Percentiles rank a stretch among this genome's conserved stretches.
phyloP scores from a whole-genome alignment of 1,140 invertebrate species.

The Asobara japonica region DNA sequence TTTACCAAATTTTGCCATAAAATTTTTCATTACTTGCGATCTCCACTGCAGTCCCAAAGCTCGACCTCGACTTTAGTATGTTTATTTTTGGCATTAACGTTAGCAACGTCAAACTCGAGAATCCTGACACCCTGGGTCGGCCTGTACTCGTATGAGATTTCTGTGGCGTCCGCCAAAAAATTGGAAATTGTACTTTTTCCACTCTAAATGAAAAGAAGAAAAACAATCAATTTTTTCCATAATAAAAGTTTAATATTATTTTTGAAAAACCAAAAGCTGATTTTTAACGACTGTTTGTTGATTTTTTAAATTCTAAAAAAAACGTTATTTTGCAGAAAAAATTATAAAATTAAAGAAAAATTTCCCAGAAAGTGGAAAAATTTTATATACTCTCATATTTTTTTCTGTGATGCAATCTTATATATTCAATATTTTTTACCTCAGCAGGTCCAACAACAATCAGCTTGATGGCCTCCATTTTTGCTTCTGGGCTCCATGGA shows the following conservation, averaged over 20 bases:
- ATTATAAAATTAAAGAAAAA: too few relatives aligned
- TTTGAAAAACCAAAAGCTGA: too few relatives aligned
- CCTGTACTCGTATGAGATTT: slow-evolving; percentile 71
- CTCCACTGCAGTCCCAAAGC: slow-evolving; percentile 80
- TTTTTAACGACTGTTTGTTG: too few relatives aligned
- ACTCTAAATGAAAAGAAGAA: too few relatives aligned
- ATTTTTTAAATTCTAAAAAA: too few relatives aligned
- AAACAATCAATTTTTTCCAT: too few relatives aligned
- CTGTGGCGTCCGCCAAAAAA: slow-evolving; percentile 74
- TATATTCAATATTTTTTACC: slow-evolving; percentile 26
- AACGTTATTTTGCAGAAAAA: too few relatives aligned
- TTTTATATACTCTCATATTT: too few relatives aligned
- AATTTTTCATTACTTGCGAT: slow-evolving; percentile 67
- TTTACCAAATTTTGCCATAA: too few relatives aligned
- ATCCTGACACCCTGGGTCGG: slow-evolving; percentile 76
- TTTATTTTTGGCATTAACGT: slow-evolving; percentile 66
- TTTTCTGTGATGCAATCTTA: too few relatives aligned
- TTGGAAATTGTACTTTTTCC: slow-evolving; percentile 76
- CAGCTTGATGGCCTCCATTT: slow-evolving; percentile 38
- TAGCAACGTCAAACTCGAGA: slow-evolving; percentile 74
- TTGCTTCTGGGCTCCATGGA: slow-evolving; percentile 20
- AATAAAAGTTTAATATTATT: too few relatives aligned
- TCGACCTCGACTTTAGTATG: slow-evolving; percentile 72
- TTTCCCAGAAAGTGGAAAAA: too few relatives aligned
- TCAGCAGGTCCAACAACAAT: slow-evolving; percentile 40